Percentiles rank a stretch among this genome's conserved stretches.
phyloP scores from a whole-genome alignment of 2,113 vertebrate genomes.

The Leptodactylus fuscus region DNA sequence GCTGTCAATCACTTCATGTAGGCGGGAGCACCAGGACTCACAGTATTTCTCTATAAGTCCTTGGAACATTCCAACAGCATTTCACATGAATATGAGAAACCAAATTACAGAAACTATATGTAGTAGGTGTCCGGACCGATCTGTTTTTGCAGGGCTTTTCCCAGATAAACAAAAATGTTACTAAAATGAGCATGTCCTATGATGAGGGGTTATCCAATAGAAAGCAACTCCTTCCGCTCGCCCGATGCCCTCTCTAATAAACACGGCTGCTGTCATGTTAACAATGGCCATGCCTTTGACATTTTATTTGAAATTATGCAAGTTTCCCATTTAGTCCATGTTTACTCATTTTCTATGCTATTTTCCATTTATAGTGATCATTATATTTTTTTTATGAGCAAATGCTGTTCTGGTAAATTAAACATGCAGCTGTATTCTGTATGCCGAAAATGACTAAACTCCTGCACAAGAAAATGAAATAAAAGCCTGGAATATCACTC shows the following conservation, averaged over 20 bases:
- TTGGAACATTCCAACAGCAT: no score
- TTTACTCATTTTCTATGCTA: slow-evolving; percentile 6
- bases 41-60: no score
- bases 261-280: background rate
- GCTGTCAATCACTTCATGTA: no score
- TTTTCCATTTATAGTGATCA: slow-evolving; percentile 23
- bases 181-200: no score
- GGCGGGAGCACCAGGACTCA: no score
- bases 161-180: no score
- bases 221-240: background rate
- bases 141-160: no score
- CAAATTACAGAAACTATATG: no score
- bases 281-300: background rate
- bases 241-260: background rate
- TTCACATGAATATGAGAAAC: no score
- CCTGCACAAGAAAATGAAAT: background rate
- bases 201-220: background rate
- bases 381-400: slow-evolving; percentile 25
- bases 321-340: background rate
- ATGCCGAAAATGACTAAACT: slow-evolving; percentile 3
- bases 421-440: slow-evolving; percentile 24
- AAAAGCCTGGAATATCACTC: background rate
- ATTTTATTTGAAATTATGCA: slow-evolving; percentile 10
- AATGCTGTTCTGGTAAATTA: slow-evolving; percentile 29
- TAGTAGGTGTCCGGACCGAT: no score